Evolutionary conservation across 2,888 invertebrate species (phyloP).

Genomic region (Liposcelis brunnea): DNA sequence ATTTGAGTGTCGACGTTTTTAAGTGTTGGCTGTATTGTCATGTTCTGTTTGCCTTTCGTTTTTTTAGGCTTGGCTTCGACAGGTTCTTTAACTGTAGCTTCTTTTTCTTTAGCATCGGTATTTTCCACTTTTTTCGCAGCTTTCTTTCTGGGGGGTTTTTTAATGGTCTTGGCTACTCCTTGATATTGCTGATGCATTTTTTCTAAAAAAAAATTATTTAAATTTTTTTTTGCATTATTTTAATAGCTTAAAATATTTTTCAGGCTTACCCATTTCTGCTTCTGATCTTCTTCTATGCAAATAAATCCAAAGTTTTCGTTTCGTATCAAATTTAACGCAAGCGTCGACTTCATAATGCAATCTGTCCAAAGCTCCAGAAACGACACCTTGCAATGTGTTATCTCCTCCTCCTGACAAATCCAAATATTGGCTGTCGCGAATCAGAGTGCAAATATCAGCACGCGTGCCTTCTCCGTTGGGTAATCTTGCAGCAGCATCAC

Average conservation of each 20-base stretch:
- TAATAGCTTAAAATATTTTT: neutral
- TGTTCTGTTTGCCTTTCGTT: neutral
- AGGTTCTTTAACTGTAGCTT: slow-evolving; percentile 24
- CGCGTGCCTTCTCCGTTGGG: slow-evolving; percentile 91
- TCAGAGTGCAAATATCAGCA: slow-evolving; percentile 74
- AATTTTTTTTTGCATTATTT: neutral
- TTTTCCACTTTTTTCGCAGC: slow-evolving; percentile 32
- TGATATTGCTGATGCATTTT: slow-evolving; percentile 49
- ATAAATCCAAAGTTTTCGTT: slow-evolving; percentile 91
- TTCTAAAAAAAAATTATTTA: slow-evolving; percentile 26
- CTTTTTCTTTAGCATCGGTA: slow-evolving; percentile 24
- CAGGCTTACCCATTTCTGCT: slow-evolving; percentile 40
- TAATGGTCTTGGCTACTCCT: slow-evolving; percentile 33
- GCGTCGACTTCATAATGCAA: slow-evolving; percentile 84
- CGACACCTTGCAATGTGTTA: slow-evolving; percentile 58
- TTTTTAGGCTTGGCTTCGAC: slow-evolving; percentile 16
- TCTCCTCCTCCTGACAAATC: slow-evolving; percentile 26
- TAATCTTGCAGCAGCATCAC: slow-evolving; percentile 81
- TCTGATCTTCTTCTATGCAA: slow-evolving; percentile 55
- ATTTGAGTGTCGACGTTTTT: too few relatives aligned
- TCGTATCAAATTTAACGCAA: slow-evolving; percentile 82
- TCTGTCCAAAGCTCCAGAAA: slow-evolving; percentile 78
- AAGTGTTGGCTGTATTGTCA: too few relatives aligned
- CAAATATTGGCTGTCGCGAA: slow-evolving; percentile 44
- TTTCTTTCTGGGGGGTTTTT: slow-evolving; percentile 25